A percentile compares a stretch with the other conserved stretches of the same genome.
These are phyloP conservation scores for Poecilia velifera DNA, from an alignment of 2,797 vertebrate species.

Conservation along the genomic window DNA sequence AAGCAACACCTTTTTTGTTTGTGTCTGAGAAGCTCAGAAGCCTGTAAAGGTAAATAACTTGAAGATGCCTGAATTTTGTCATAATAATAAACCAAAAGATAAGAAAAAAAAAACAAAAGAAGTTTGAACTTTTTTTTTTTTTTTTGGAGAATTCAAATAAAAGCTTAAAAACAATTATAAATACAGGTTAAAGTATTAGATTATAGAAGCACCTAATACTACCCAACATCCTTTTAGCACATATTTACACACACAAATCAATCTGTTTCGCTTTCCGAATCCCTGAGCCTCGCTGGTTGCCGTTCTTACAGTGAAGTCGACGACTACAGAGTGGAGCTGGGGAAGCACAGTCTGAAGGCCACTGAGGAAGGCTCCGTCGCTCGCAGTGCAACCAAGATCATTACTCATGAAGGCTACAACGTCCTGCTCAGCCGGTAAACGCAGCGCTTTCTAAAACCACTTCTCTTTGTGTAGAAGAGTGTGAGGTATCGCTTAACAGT, in stretches of 20 bases:
- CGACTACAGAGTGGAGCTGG: constrained; percentile 81
- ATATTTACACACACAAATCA: constrained; percentile 1
- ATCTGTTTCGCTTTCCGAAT: constrained; percentile 10
- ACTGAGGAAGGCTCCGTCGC: constrained; percentile 71
- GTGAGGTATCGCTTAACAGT: not conserved
- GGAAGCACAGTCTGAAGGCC: constrained; percentile 80
- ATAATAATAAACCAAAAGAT: not conserved
- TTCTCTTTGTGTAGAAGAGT: not conserved
- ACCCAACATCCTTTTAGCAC: constrained; percentile 5
- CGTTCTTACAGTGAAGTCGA: constrained; percentile 63
- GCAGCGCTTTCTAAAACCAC: not conserved
- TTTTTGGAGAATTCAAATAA: not conserved
- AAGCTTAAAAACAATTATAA: not conserved
- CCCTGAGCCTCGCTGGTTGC: constrained; percentile 14
- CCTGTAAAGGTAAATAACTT: not conserved
- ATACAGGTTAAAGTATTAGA: not conserved
- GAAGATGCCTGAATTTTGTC: not conserved
- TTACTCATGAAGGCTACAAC: constrained; percentile 83
- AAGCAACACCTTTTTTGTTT: not conserved
- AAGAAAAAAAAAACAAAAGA: not conserved
- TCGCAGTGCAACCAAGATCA: constrained; percentile 58
- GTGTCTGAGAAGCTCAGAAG: not conserved
- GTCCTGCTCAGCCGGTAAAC: constrained; percentile 72
- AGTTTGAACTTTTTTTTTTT: not conserved
- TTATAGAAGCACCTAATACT: not conserved